These are phyloP conservation scores for Phalera bucephala DNA, from an alignment of 2,888 invertebrate genomes.

Conservation along the genomic window DNA sequence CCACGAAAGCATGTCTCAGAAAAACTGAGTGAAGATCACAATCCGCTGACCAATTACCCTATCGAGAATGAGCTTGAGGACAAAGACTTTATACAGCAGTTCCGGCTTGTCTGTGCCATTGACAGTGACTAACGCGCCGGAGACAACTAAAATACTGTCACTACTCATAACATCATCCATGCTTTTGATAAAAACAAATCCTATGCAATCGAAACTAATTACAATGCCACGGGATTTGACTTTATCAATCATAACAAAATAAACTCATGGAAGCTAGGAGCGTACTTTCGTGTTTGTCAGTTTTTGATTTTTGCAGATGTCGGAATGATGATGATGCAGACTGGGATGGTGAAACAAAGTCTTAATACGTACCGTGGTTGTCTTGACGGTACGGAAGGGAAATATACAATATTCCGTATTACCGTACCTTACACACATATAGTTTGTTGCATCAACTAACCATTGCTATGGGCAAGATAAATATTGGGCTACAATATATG, in stretches of 20 bases:
- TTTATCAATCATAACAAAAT: slow-evolving; percentile 47
- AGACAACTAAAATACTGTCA: slow-evolving; percentile 61
- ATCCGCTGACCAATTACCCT: slow-evolving; percentile 56
- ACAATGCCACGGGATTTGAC: slow-evolving; percentile 41
- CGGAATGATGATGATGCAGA: slow-evolving; percentile 98
- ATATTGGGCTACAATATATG: slow-evolving; percentile 70
- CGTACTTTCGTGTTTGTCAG: slow-evolving; percentile 75
- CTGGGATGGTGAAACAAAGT: slow-evolving; percentile 97
- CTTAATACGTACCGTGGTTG: slow-evolving; percentile 89
- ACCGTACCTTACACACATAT: slow-evolving; percentile 76
- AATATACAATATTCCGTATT: slow-evolving; percentile 62
- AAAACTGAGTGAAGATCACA: slow-evolving; percentile 62
- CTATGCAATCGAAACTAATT: slow-evolving; percentile 23
- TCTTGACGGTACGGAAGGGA: slow-evolving; percentile 91
- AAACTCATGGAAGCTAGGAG: slow-evolving; percentile 48
- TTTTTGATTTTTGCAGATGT: slow-evolving; percentile 94
- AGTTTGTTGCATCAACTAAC: slow-evolving; percentile 81
- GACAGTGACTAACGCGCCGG: slow-evolving; percentile 68
- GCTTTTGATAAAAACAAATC: slow-evolving; percentile 62
- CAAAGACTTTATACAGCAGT: slow-evolving; percentile 76
- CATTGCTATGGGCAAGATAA: slow-evolving; percentile 64
- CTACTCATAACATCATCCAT: slow-evolving; percentile 60
- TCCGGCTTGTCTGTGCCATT: slow-evolving; percentile 76
- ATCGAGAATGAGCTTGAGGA: slow-evolving; percentile 68
- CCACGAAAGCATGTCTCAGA: slow-evolving; percentile 84